These are phyloP conservation scores for Gortyna flavago DNA, from an alignment of 2,888 invertebrate species.

Conservation along the genomic window DNA sequence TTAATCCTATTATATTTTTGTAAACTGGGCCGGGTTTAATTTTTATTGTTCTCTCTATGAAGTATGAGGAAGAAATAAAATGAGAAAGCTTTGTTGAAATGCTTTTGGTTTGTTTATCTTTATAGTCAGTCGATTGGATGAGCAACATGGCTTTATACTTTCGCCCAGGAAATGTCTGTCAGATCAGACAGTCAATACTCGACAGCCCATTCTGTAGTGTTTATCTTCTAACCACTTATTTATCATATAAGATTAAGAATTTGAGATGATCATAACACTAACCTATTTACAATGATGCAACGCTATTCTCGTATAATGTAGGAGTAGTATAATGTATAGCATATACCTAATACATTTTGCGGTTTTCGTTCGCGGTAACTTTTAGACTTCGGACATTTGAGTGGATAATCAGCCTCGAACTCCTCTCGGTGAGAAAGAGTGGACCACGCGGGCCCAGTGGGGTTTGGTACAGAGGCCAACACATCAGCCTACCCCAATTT, in stretches of 20 bases:
- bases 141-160: conserved; percentile 35
- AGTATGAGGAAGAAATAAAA: conserved; percentile 65
- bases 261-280: no score
- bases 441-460: not conserved
- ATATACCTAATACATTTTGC: no score
- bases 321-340: no score
- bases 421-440: not conserved
- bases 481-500: no score
- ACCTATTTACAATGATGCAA: no score
- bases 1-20: conserved; percentile 61
- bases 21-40: conserved; percentile 38
- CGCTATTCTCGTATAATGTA: no score
- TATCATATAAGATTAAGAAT: no score
- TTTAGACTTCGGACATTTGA: no score
- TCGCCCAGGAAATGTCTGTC: conserved; percentile 27
- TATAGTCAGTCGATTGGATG: conserved; percentile 18
- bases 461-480: no score
- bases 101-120: conserved; percentile 20
- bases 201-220: conserved; percentile 1
- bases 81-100: conserved; percentile 23
- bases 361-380: no score
- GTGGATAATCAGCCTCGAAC: no score
- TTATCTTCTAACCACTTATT: not conserved
- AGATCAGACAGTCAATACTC: conserved; percentile 2
- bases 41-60: conserved; percentile 56